Percentiles rank a stretch among this genome's conserved stretches.
Conservation (phyloP, 2,888 invertebrate genomes). For the Acrocyrtus sp. region DNA sequence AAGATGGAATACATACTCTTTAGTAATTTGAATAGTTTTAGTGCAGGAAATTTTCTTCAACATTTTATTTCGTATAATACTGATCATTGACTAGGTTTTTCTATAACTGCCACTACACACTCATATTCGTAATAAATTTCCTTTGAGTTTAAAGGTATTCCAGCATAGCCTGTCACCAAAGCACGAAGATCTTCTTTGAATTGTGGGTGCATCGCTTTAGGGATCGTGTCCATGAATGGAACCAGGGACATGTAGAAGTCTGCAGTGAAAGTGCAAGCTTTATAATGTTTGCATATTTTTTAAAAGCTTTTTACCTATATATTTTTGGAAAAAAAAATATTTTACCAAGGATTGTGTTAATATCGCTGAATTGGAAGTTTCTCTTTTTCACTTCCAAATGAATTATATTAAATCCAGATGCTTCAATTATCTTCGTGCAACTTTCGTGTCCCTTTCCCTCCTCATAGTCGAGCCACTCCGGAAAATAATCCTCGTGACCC, state of each 20-base stretch:
- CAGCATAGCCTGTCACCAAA: neutral
- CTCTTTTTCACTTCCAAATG: constrained; percentile 26
- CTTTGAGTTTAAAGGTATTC: constrained; percentile 17
- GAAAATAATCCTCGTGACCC: constrained; percentile 48
- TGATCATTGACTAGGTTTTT: no score
- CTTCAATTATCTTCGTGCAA: constrained; percentile 19
- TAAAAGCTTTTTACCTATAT: no score
- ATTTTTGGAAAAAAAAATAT: no score
- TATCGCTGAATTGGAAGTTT: constrained; percentile 18
- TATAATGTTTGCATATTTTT: no score
- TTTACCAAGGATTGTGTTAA: constrained; percentile 44
- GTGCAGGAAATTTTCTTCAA: no score
- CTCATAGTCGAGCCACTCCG: constrained; percentile 46
- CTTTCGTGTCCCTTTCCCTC: constrained; percentile 25
- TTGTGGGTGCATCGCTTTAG: constrained; percentile 32
- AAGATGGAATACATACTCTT: no score
- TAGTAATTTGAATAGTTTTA: no score
- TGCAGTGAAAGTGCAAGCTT: constrained; percentile 12
- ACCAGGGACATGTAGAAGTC: constrained; percentile 50
- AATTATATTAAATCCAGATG: constrained; percentile 40
- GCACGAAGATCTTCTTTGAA: constrained; percentile 29
- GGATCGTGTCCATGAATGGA: constrained; percentile 47
- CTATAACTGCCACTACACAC: constrained; percentile 23
- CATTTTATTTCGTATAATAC: no score
- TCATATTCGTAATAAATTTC: constrained; percentile 24